A percentile compares a stretch with the other conserved stretches of the same genome.
Conservation (phyloP, 2,888 invertebrate species). For the Crematogaster levior region DNA sequence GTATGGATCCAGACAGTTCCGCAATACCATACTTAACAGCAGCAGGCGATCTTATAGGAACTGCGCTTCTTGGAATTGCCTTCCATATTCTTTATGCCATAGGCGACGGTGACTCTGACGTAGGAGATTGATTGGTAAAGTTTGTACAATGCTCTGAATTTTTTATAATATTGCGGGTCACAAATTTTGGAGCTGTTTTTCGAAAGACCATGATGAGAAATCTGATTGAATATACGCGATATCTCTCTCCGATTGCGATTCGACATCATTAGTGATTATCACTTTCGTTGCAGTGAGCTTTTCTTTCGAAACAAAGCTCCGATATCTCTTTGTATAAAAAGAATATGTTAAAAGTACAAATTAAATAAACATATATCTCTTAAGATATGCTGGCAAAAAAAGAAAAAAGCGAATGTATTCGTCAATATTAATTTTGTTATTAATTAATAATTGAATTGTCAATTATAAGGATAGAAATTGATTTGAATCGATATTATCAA, state of each 20-base stretch:
- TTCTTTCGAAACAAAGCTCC: neutral
- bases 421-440: neutral
- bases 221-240: neutral
- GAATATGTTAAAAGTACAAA: constrained; percentile 44
- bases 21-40: constrained; percentile 96
- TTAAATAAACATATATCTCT: constrained; percentile 43
- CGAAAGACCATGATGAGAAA: neutral
- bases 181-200: neutral
- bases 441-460: neutral
- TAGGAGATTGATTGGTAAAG: constrained; percentile 88
- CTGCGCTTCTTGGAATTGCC: constrained; percentile 91
- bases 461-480: constrained; percentile 6
- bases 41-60: constrained; percentile 95
- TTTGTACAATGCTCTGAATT: neutral
- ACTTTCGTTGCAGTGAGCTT: neutral
- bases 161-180: neutral
- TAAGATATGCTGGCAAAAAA: neutral
- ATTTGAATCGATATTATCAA: neutral
- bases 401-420: neutral
- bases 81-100: constrained; percentile 91
- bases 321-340: constrained; percentile 9
- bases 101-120: constrained; percentile 91
- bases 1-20: constrained; percentile 95
- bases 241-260: constrained; percentile 5
- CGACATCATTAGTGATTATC: neutral